Conservation (phyloP, 2,888 invertebrate species). For the Diarsia dahlii region DNA sequence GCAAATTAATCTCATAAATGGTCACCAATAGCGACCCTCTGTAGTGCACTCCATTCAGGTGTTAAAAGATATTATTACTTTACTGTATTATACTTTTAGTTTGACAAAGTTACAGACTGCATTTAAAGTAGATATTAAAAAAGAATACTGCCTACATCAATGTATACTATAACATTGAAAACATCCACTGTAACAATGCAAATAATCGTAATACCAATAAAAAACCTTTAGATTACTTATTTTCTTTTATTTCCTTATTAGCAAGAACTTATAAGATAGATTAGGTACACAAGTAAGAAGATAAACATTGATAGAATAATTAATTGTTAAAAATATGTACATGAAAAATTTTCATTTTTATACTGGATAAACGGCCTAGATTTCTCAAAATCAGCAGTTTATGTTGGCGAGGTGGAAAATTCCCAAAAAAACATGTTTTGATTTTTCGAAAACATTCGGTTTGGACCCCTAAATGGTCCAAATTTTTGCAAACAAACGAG, state of each 20-base stretch:
- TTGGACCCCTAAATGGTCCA: no score
- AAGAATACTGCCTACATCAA: neutral
- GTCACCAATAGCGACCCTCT: neutral
- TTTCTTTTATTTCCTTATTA: constrained; percentile 29
- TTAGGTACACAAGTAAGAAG: constrained; percentile 9
- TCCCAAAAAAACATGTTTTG: no score
- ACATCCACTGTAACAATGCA: neutral
- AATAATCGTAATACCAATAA: constrained; percentile 21
- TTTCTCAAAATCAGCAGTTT: no score
- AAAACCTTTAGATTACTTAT: constrained; percentile 7
- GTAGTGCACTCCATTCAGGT: neutral
- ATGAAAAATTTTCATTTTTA: neutral
- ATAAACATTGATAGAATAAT: neutral
- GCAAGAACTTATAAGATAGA: constrained; percentile 9
- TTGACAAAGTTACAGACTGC: neutral
- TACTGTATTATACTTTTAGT: neutral
- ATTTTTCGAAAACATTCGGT: no score
- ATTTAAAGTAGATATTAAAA: neutral
- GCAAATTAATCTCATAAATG: neutral
- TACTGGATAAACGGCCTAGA: no score
- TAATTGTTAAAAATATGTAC: neutral
- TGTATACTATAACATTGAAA: neutral
- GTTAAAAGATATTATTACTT: neutral
- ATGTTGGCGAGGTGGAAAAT: no score
- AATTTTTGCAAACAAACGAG: no score